phyloP scores from a whole-genome alignment of 2,888 invertebrate species.

The Siphonodentalium dalli region DNA sequence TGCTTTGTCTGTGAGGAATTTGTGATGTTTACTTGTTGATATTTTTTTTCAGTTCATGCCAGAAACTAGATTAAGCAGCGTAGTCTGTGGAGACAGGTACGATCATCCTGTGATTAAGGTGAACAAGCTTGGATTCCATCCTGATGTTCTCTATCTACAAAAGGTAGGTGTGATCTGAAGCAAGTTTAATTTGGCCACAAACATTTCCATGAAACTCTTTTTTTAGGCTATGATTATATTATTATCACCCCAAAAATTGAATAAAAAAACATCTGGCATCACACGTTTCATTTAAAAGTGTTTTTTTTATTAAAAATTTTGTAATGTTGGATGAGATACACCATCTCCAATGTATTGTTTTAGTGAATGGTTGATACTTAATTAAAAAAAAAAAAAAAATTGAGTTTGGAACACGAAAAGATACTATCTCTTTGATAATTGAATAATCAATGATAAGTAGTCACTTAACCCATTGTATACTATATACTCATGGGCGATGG shows the following conservation, averaged over 20 bases:
- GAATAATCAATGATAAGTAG: too few species aligned
- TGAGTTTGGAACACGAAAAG: too few species aligned
- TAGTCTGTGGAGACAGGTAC: constrained; percentile 59
- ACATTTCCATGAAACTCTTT: background rate
- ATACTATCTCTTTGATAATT: too few species aligned
- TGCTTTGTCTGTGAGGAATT: background rate
- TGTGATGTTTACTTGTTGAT: background rate
- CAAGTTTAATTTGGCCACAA: background rate
- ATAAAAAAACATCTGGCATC: background rate
- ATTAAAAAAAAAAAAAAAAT: too few species aligned
- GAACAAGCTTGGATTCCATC: constrained; percentile 62
- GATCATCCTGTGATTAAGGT: constrained; percentile 59
- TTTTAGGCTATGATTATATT: background rate
- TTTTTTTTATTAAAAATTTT: background rate
- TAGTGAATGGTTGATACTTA: too few species aligned
- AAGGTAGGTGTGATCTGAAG: constrained; percentile 46
- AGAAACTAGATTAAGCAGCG: constrained; percentile 56
- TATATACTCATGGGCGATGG: too few species aligned
- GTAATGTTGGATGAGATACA: too few species aligned
- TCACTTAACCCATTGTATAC: too few species aligned
- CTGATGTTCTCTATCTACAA: constrained; percentile 52
- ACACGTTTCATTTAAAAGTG: background rate
- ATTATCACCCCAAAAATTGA: background rate
- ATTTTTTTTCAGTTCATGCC: constrained; percentile 31
- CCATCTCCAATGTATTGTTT: too few species aligned